These are phyloP conservation scores for Cyphomyrmex costatus DNA, from an alignment of 1,140 invertebrate genomes.

Conservation along the genomic window DNA sequence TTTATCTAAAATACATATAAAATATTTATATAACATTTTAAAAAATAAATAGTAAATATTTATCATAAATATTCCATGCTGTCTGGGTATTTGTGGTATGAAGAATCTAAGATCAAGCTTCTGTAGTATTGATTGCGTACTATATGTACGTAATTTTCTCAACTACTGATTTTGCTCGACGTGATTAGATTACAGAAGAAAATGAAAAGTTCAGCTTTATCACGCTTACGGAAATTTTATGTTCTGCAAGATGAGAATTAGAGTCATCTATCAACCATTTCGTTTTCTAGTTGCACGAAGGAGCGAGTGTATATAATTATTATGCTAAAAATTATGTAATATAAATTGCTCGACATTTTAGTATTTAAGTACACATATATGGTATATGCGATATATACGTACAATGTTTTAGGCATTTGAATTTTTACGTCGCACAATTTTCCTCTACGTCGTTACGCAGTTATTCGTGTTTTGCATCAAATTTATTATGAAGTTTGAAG, in stretches of 20 bases:
- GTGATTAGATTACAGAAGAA: slow-evolving; percentile 34
- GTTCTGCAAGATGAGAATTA: slow-evolving; percentile 24
- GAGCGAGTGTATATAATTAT: not conserved
- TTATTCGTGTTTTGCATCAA: not conserved
- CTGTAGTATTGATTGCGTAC: not conserved
- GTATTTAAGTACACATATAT: not conserved
- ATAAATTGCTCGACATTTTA: slow-evolving; percentile 12
- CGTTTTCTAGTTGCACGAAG: not conserved
- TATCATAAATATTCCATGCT: too few relatives aligned
- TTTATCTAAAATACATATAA: too few relatives aligned
- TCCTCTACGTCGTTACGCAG: not conserved
- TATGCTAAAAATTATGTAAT: slow-evolving; percentile 10
- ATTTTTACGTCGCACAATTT: too few relatives aligned
- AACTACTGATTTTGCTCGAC: slow-evolving; percentile 14
- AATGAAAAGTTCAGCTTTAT: slow-evolving; percentile 35
- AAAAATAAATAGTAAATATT: too few relatives aligned
- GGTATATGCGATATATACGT: not conserved
- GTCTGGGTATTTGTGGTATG: slow-evolving; percentile 4
- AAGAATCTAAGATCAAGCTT: not conserved
- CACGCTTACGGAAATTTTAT: not conserved
- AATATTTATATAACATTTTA: too few relatives aligned
- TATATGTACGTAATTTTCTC: slow-evolving; percentile 27
- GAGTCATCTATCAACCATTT: not conserved
- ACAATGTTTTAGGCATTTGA: not conserved
- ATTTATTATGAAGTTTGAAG: not conserved